Conservation (phyloP, 1,140 invertebrate species). For the Lepidurus packardi region DNA sequence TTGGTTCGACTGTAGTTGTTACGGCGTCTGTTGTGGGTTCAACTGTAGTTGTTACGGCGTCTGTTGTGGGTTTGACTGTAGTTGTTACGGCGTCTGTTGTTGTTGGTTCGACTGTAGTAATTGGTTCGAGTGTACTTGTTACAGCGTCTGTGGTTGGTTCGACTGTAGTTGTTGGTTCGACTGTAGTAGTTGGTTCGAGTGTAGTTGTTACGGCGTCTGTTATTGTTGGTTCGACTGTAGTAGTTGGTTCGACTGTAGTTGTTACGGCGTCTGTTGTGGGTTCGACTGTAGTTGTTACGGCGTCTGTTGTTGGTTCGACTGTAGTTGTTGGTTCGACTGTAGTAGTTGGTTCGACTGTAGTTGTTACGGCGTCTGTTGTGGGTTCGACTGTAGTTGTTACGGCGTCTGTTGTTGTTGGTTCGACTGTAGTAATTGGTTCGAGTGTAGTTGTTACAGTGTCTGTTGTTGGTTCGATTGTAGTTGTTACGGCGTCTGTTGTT, state of each 20-base stretch:
- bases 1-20: background rate
- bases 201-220: background rate
- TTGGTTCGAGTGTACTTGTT: background rate
- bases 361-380: too few species aligned
- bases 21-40: constrained; percentile 17
- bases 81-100: background rate
- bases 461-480: too few species aligned
- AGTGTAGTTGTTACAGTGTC: too few species aligned
- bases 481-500: too few species aligned
- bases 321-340: too few species aligned
- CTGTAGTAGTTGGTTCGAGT: background rate
- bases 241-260: background rate
- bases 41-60: background rate
- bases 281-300: background rate
- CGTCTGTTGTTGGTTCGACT: background rate
- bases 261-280: background rate
- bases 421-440: too few species aligned
- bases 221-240: background rate
- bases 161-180: background rate
- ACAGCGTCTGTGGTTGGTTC: background rate
- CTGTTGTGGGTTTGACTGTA: too few species aligned
- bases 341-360: too few species aligned
- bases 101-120: background rate
- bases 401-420: too few species aligned
- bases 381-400: too few species aligned